Base-by-base conservation (phyloP, 2,888 invertebrate species). In the Leptopilina drosophilae region DNA sequence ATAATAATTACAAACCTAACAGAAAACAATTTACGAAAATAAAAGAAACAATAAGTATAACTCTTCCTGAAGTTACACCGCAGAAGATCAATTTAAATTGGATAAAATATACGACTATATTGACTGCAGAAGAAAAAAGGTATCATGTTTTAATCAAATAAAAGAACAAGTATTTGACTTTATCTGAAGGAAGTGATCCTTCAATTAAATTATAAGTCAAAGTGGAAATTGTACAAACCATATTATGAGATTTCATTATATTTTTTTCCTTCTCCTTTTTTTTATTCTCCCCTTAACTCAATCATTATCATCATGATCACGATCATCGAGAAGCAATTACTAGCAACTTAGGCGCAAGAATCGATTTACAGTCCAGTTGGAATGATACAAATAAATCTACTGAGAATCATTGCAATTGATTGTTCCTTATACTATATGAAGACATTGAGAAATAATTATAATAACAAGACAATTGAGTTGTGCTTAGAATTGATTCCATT, bases 371-470 rank as follows among this genome's bases (percentile, higher is more conserved):
- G 20, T 67, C 46, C 46, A 49, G 12, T 46, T 12, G 33, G 33
- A 67, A 69, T 69, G 67, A 69, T 69, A 69, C 67, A 69, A 53
- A 69, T 53, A 26, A 26, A 69, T 69, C 67, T 69, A 69, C 67
- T 69, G 26, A 49, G 67, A 69, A 69, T 15, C 67, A 67, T 11
- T 20, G 15, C 49, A 49, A 69, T 69, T 62, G 69, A 76, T 62
- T 69, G 78, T 73, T 53, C 81, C 42, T 66, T 82, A n/a, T n/a
- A 83, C 82, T 73, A 62, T 76, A 62, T 76, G 82, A 82, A 81
- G 78, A 79, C 77, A 80, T 82, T 82, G 73, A 81, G 79, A 77
- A 77, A 81, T 78, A 77, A 53, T 26, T 49, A 26, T 49, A 69
- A 69, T 53, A 66, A 40, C 40, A 53, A 69, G 15, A 26, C 26